Evolutionary conservation across 2,888 invertebrate genomes (phyloP).

Genomic region (Nomada lathburiana): DNA sequence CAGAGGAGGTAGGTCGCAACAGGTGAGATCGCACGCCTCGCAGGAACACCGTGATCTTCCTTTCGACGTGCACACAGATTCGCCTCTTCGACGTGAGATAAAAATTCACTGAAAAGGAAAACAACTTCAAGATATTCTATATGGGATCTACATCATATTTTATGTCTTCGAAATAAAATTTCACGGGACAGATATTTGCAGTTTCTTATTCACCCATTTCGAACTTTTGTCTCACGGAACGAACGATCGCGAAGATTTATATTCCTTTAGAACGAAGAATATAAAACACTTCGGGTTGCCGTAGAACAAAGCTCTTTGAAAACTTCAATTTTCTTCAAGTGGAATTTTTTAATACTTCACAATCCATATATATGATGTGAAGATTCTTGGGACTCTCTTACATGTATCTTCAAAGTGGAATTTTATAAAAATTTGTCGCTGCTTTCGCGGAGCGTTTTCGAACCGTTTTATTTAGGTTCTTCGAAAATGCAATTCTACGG

Average conservation of each 20-base stretch:
- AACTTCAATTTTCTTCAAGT: neutral
- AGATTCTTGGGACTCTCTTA: neutral
- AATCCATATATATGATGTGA: neutral
- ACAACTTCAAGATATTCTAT: conserved; percentile 8
- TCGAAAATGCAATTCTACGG: too few species aligned
- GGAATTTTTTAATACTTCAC: too few species aligned
- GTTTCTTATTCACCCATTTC: neutral
- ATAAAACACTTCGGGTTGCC: too few species aligned
- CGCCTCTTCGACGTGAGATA: conserved; percentile 3
- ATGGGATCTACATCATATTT: neutral
- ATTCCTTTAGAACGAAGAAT: too few species aligned
- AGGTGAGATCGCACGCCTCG: conserved; percentile 66
- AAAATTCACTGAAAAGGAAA: conserved; percentile 21
- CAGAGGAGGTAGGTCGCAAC: conserved; percentile 67
- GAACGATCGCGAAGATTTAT: neutral
- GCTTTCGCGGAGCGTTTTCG: too few species aligned
- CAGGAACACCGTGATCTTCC: conserved; percentile 55
- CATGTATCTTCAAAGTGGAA: too few species aligned
- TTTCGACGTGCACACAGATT: conserved; percentile 48
- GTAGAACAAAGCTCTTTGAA: neutral
- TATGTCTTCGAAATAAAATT: conserved; percentile 1
- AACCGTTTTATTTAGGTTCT: too few species aligned
- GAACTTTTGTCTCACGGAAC: too few species aligned
- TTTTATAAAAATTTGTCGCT: neutral
- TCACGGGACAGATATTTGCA: neutral